A percentile compares a stretch with the other conserved stretches of the same genome.
phyloP scores from a whole-genome alignment of 2,888 invertebrate genomes.

The Dermolepida albohirtum region DNA sequence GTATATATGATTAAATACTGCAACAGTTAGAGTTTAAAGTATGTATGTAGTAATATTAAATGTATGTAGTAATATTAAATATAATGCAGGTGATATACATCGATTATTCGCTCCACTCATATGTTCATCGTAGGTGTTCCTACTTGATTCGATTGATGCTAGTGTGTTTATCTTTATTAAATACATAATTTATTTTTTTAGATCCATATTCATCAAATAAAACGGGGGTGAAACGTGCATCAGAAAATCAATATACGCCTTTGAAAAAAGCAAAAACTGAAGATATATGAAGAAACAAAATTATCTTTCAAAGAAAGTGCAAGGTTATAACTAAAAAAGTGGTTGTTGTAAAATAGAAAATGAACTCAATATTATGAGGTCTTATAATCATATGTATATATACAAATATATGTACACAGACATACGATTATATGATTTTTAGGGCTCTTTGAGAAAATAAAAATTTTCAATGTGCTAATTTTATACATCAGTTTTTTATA shows the following conservation, averaged over 20 bases:
- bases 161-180: no score
- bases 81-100: no score
- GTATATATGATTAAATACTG: no score
- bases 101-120: no score
- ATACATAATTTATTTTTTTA: slow-evolving; percentile 47
- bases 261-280: slow-evolving; percentile 59
- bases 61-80: no score
- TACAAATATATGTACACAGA: slow-evolving; percentile 18
- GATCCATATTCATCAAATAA: slow-evolving; percentile 61
- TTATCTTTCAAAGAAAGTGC: slow-evolving; percentile 29
- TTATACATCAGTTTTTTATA: slow-evolving; percentile 44
- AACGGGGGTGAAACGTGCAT: slow-evolving; percentile 55
- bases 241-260: slow-evolving; percentile 53
- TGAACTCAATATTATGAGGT: slow-evolving; percentile 31
- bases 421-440: slow-evolving; percentile 14
- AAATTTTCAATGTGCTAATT: slow-evolving; percentile 40
- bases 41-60: no score
- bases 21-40: no score
- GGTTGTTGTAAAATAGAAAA: slow-evolving; percentile 43
- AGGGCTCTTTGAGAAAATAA: slow-evolving; percentile 37
- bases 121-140: no score
- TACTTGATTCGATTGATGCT: no score
- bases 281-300: slow-evolving; percentile 56
- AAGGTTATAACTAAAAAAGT: slow-evolving; percentile 51
- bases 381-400: neutral